Evolutionary conservation across 2,888 invertebrate species (phyloP).

Genomic region (Sipha maydis): DNA sequence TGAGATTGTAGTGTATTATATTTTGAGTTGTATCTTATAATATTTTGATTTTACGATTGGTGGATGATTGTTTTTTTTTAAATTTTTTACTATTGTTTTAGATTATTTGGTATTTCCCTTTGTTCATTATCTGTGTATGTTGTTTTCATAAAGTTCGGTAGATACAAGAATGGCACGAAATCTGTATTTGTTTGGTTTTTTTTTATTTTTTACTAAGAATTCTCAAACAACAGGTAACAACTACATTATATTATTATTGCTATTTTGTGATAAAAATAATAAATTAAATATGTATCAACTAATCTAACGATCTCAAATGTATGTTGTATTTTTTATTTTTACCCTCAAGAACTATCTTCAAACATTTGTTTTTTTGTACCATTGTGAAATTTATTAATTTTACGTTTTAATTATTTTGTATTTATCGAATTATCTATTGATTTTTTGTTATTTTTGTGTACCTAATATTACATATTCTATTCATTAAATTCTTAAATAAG

Average conservation of each 20-base stretch:
- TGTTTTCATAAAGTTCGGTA: slow-evolving; percentile 26
- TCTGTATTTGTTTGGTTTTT: slow-evolving; percentile 4
- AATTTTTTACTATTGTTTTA: slow-evolving; percentile 6
- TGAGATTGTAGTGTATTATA: slow-evolving; percentile 21
- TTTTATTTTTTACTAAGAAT: neutral
- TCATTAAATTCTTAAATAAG: neutral
- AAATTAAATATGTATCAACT: neutral
- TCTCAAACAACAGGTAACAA: slow-evolving; percentile 24
- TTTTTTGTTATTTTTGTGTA: neutral
- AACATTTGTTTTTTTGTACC: neutral
- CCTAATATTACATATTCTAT: neutral
- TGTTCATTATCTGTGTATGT: slow-evolving; percentile 4
- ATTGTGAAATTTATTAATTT: neutral
- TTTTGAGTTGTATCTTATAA: neutral
- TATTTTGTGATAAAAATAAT: slow-evolving; percentile 27
- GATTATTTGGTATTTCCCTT: neutral
- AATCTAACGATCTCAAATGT: neutral
- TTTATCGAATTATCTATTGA: neutral
- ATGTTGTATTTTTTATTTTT: neutral
- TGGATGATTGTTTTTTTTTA: neutral
- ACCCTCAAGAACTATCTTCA: neutral
- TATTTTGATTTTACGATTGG: slow-evolving; percentile 13
- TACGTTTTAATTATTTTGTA: neutral
- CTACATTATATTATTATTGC: slow-evolving; percentile 6
- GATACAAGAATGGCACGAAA: slow-evolving; percentile 41